phyloP scores from a whole-genome alignment of 2,113 vertebrate genomes.

The Pithys albifrons region DNA sequence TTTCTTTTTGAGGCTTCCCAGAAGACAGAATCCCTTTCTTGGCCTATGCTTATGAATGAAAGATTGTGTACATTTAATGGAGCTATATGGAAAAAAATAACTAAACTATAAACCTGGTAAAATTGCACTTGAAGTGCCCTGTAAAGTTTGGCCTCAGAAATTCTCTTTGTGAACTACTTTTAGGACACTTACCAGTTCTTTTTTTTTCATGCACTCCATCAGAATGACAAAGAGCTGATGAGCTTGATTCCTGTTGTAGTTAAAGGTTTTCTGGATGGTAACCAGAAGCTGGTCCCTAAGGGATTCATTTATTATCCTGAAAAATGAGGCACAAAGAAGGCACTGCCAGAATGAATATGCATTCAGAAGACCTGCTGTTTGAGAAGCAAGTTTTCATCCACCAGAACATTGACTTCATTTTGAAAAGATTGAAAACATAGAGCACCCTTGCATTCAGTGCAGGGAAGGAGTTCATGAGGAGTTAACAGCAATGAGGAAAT shows the following conservation, averaged over 20 bases:
- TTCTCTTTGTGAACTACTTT: not conserved
- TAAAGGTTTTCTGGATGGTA: constrained; percentile 98
- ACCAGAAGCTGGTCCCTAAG: constrained; percentile 93
- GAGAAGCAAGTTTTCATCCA: not conserved
- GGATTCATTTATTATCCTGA: constrained; percentile 87
- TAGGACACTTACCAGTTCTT: constrained; percentile 89
- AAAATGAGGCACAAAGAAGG: constrained; percentile 16
- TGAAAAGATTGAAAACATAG: not conserved
- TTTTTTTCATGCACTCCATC: constrained; percentile 98
- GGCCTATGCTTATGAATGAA: not conserved
- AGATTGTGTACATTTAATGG: not conserved
- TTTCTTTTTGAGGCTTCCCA: not conserved
- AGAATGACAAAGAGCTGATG: constrained; percentile 91
- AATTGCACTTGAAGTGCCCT: not conserved
- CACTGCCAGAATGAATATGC: not conserved
- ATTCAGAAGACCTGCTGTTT: not conserved
- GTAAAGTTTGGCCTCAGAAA: not conserved
- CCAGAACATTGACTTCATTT: not conserved
- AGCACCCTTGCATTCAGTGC: not conserved
- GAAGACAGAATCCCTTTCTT: not conserved
- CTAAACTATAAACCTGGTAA: not conserved
- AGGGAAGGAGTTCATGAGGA: not conserved
- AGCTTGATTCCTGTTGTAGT: constrained; percentile 89
- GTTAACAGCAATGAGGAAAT: not conserved
- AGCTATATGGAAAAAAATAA: not conserved